Percentiles rank a stretch among this genome's conserved stretches.
Conservation (phyloP, 2,888 invertebrate genomes). For the Stenotaenia linearis region DNA sequence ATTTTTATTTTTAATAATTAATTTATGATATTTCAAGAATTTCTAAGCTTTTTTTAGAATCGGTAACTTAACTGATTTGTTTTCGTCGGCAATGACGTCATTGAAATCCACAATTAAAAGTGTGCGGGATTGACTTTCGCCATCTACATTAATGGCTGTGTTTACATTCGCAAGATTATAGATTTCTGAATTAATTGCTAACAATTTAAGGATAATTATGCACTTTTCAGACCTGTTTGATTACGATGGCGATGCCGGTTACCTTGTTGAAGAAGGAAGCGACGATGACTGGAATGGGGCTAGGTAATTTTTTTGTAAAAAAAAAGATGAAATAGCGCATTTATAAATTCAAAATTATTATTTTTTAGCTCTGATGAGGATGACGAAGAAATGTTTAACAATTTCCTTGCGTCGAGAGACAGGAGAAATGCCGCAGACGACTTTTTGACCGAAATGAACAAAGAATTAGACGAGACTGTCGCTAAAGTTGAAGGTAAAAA, state of each 20-base stretch:
- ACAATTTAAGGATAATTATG: no score
- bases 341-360: background rate
- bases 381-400: background rate
- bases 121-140: no score
- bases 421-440: conserved; percentile 4
- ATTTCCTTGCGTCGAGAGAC: background rate
- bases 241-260: conserved; percentile 21
- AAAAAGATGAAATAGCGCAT: background rate
- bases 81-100: no score
- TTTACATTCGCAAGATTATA: no score
- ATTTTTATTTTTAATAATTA: no score
- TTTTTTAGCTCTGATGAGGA: conserved; percentile 33
- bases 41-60: no score
- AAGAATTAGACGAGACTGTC: conserved; percentile 30
- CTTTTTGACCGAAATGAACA: conserved; percentile 33
- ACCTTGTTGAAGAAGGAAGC: conserved; percentile 30
- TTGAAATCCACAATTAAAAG: no score
- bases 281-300: conserved; percentile 29
- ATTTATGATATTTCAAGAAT: no score
- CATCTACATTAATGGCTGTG: no score
- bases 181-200: no score
- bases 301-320: conserved; percentile 13
- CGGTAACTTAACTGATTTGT: no score
- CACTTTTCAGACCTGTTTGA: no score
- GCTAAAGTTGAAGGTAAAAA: conserved; percentile 28